Evolutionary conservation across 2,888 invertebrate species (phyloP).

Genomic region (Embidobia sp.): DNA sequence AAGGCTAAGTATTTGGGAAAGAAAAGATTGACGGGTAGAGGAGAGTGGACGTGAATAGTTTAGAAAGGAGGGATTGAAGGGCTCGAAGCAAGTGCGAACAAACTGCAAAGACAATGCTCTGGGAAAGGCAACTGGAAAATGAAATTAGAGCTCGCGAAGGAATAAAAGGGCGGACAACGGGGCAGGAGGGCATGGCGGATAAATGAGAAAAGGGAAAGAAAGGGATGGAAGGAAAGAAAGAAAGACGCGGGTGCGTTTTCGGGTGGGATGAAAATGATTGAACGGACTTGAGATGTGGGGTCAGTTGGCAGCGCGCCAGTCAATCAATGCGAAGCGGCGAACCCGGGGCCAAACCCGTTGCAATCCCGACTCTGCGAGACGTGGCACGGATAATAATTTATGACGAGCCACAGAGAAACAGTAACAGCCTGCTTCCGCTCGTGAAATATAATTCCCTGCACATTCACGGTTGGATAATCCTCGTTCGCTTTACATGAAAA

Average conservation of each 20-base stretch:
- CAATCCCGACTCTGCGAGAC: constrained; percentile 57
- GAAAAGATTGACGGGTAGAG: no score
- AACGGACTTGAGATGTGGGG: constrained; percentile 51
- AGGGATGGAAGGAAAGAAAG: no score
- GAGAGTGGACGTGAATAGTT: no score
- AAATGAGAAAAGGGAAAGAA: constrained; percentile 28
- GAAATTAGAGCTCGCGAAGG: constrained; percentile 30
- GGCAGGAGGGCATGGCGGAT: no score
- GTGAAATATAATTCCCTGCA: constrained; percentile 80
- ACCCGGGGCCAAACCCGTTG: constrained; percentile 55
- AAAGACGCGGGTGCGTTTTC: no score
- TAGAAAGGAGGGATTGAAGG: no score
- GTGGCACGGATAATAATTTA: constrained; percentile 71
- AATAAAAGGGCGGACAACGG: constrained; percentile 18
- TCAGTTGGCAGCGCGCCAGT: constrained; percentile 59
- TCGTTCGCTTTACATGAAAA: constrained; percentile 80
- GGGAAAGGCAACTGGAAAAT: constrained; percentile 8
- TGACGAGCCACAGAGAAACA: constrained; percentile 72
- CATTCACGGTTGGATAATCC: constrained; percentile 81
- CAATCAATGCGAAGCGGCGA: constrained; percentile 56
- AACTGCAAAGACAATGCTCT: not conserved
- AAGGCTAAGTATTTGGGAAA: no score
- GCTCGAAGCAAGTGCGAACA: no score
- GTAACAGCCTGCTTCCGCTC: constrained; percentile 80
- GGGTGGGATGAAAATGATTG: constrained; percentile 55